These are phyloP conservation scores for Stichopus chloronotus DNA, from an alignment of 35 echinoderm and acorn worm species.

Conservation along the genomic window DNA sequence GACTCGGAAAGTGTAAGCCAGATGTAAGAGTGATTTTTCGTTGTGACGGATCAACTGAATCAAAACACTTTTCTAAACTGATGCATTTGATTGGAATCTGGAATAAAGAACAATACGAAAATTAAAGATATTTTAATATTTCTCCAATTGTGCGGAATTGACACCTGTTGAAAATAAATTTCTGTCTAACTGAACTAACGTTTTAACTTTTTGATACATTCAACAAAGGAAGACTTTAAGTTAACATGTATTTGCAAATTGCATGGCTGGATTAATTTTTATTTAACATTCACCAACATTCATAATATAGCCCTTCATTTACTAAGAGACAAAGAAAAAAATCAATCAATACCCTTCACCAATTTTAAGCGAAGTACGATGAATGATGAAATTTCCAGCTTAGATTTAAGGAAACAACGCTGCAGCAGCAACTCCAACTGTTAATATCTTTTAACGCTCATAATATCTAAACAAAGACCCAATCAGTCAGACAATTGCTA, in stretches of 20 bases:
- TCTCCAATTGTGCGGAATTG: not conserved
- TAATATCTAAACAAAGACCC: not conserved
- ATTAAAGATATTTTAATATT: not conserved
- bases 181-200: no score
- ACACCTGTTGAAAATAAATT: not conserved
- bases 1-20: not conserved
- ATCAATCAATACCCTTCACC: not conserved
- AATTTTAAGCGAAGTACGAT: no score
- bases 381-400: not conserved
- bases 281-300: no score
- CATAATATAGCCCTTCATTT: no score
- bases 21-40: not conserved
- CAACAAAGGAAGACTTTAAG: not conserved
- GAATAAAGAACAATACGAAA: not conserved
- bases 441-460: not conserved
- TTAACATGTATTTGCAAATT: not conserved
- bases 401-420: not conserved
- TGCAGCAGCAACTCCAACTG: not conserved
- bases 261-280: not conserved
- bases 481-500: not conserved
- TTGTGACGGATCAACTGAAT: not conserved
- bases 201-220: not conserved
- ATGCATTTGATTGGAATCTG: not conserved
- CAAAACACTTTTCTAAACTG: not conserved
- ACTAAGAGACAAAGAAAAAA: not conserved